phyloP scores from a whole-genome alignment of 2,113 vertebrate genomes.

The Phainopepla nitens region DNA sequence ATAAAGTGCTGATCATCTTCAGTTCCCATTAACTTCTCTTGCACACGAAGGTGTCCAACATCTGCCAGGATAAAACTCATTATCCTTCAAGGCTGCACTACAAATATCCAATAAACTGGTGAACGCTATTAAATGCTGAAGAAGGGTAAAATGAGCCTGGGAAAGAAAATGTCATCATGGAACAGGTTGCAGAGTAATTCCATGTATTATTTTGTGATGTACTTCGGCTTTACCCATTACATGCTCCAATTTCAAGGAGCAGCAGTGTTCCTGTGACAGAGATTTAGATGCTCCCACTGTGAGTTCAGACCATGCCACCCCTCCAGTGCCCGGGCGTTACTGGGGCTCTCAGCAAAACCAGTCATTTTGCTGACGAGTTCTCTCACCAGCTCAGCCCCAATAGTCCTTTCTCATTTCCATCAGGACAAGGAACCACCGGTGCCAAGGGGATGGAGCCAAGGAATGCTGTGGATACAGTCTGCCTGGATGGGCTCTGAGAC shows the following conservation, averaged over 20 bases:
- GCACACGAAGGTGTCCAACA: neutral
- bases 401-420: neutral
- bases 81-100: neutral
- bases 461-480: fast-evolving
- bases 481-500: neutral
- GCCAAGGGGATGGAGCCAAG: neutral
- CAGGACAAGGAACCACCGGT: neutral
- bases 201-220: neutral
- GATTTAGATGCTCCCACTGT: neutral
- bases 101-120: slow-evolving; percentile 12
- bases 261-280: neutral
- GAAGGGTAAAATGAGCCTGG: neutral
- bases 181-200: slow-evolving; percentile 22
- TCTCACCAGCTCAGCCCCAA: neutral
- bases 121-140: neutral
- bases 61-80: neutral
- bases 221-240: neutral
- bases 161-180: neutral
- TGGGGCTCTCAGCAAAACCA: neutral
- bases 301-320: neutral
- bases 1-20: neutral
- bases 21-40: neutral
- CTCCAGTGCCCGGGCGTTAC: neutral
- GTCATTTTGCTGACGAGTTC: neutral
- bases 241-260: neutral